phyloP scores from a whole-genome alignment of 2,113 vertebrate species.

The Etia nguti region DNA sequence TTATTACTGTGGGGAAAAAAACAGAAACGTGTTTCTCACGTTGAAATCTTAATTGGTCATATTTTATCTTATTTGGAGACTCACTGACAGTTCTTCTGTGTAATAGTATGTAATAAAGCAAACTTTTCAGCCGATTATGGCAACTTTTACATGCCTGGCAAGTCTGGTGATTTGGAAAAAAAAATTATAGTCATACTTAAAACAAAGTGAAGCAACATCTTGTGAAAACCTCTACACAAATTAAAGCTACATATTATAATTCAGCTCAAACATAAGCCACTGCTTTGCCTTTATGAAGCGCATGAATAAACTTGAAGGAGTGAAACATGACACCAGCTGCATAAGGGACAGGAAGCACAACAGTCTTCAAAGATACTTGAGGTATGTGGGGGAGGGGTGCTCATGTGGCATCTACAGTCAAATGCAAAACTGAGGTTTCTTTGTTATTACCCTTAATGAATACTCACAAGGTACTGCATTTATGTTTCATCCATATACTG shows the following conservation, averaged over 20 bases:
- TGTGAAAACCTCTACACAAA: background rate
- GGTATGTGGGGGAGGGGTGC: constrained; percentile 44
- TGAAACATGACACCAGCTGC: constrained; percentile 53
- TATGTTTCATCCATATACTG: background rate
- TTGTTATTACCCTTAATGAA: constrained; percentile 52
- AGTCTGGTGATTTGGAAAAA: background rate
- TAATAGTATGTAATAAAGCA: background rate
- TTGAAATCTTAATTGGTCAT: background rate
- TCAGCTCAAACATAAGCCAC: background rate
- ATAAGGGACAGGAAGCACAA: constrained; percentile 55
- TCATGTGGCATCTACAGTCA: constrained; percentile 48
- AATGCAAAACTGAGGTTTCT: constrained; percentile 61
- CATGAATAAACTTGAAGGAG: constrained; percentile 35
- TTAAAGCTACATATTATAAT: background rate
- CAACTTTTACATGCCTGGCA: background rate
- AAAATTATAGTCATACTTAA: background rate
- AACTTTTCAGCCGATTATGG: background rate
- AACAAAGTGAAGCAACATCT: background rate
- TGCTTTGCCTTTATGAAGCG: constrained; percentile 21
- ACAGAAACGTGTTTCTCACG: background rate
- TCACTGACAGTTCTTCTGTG: background rate
- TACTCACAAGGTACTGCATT: constrained; percentile 56
- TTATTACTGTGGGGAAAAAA: background rate
- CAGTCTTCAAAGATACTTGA: constrained; percentile 51
- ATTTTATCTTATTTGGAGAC: background rate